Evolutionary conservation across 2,888 invertebrate genomes (phyloP), one percentile per base, ranked within the genome.

Genomic region (Lycaena phlaeas): DNA sequence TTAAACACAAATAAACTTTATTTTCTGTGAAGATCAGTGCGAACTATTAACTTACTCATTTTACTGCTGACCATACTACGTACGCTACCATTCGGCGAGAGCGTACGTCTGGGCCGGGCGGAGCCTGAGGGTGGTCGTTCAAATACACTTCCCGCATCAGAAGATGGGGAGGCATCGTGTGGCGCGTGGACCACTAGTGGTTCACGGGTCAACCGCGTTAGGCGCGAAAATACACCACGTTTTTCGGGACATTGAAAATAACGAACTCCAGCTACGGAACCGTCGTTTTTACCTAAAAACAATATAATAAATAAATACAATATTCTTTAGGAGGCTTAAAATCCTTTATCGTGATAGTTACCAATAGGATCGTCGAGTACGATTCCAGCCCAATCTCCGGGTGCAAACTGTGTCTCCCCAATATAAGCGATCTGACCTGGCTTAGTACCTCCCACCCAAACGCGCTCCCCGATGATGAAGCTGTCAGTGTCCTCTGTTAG

Each of bases 381-480:
- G 45, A 99, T 91, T 37, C 98, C 98, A 36, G 97, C 98, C 98
- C 98, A 99, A 52, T 98, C 96, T 45, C 98, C 98, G 12, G 96
- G 95, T 10, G 97, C 98, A 82, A 98, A 98, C 71, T 97, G 95
- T 38, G 97, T 96, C 64, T 95, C 95, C 18, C 98, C 96, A 42
- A 97, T 92, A 73, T 93, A 98, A 27, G 96, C 95, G 54, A 98
- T 94, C 64, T 92, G 91, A 25, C 97, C 98, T 2, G 95, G 90
- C 68, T 97, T 97, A 39, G 90, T 89, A 41, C 96, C 96, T 56
- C 95, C 94, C 48, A 97, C 96, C 93, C 94, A 98, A 52, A 98
- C 95, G 49, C 93, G 88, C 67, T 98, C 95, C 17, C 97, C 97
- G 63, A 98, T 95, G 61, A 96, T 96, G 74, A 96, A 97, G 79